Evolutionary conservation across 2,797 vertebrate species (phyloP).

Genomic region (Hypotaenidia philippensis): DNA sequence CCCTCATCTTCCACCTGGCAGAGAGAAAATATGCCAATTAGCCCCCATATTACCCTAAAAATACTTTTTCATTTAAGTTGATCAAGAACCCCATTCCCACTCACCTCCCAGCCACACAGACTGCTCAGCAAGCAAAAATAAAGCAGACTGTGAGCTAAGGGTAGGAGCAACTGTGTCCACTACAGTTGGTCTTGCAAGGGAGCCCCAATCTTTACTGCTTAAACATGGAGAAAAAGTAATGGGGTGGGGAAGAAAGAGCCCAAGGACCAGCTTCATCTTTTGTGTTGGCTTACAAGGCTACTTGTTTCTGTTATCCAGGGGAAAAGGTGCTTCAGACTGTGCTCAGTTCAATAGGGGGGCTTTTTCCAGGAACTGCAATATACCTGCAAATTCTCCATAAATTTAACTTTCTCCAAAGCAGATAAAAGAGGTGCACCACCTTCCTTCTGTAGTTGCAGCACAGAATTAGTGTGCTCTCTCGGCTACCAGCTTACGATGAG

Average conservation of each 20-base stretch:
- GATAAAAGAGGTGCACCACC: background rate
- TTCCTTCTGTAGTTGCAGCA: background rate
- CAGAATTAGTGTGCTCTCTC: background rate
- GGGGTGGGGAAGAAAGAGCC: background rate
- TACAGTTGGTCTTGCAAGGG: background rate
- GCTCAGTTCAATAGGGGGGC: background rate
- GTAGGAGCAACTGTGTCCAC: background rate
- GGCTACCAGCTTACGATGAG: background rate
- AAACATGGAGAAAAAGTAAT: background rate
- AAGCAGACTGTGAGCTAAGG: background rate
- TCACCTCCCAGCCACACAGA: background rate
- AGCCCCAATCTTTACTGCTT: background rate
- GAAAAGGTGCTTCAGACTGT: background rate
- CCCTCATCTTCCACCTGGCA: background rate
- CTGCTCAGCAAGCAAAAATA: background rate
- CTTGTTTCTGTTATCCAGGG: background rate
- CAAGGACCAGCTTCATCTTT: background rate
- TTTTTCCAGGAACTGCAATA: background rate
- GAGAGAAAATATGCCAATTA: background rate
- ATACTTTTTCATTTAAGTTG: background rate
- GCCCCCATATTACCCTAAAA: background rate
- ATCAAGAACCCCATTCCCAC: background rate
- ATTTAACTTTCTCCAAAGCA: background rate
- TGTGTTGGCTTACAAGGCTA: rapidly evolving
- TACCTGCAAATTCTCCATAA: background rate